Evolutionary conservation across 2,888 invertebrate genomes (phyloP), one percentile per base, ranked within the genome.

Genomic region (Erebia ligea): DNA sequence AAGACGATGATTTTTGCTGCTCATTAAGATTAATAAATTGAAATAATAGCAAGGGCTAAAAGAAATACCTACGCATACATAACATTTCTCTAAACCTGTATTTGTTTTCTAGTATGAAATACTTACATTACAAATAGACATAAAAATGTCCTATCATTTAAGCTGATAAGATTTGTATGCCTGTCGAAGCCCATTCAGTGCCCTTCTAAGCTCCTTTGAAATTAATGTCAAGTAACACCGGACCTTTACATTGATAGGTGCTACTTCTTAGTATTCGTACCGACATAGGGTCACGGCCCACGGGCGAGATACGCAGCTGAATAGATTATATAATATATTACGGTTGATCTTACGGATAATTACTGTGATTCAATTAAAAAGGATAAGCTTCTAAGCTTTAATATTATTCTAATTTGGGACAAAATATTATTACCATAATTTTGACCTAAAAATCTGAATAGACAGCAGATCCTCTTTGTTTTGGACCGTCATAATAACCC

Each of bases 261-360:
- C 62, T 62, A 21, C 62, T 62, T 21, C 62, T 62, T 21, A 48
- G 62, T 62, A 62, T 62, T 62, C 62, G 19, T 45, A 45, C 45
- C 62, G 15, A 13, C 40, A 15, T 62, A 62, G 5, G 13, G 19
- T 21, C 21, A 19, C 61, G 13, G 8, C 5, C 2, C 21, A 19
- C 61, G 13, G 8, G 13, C 2, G 6, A 2, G 5, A 11, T 21
- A 21, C 19, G 11, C 48, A 45, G 45, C 15, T 21, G 45, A 45
- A 45, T 19, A 48, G 48, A 21, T 13, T 62, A 3, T 25, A 25
- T 25, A 25, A 25, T 25, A 25, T 25, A 25, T 45, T 21, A 62
- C 21, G 48, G 45, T 62, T 21, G 45, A 21, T 19, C 45, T 13
- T 9, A 15, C 45, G 45, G 19, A 10, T 45, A 13, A 40, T 25